A percentile compares a stretch with the other conserved stretches of the same genome.
Conservation (phyloP, 2,888 invertebrate species). For the Drosophila barbarae region DNA sequence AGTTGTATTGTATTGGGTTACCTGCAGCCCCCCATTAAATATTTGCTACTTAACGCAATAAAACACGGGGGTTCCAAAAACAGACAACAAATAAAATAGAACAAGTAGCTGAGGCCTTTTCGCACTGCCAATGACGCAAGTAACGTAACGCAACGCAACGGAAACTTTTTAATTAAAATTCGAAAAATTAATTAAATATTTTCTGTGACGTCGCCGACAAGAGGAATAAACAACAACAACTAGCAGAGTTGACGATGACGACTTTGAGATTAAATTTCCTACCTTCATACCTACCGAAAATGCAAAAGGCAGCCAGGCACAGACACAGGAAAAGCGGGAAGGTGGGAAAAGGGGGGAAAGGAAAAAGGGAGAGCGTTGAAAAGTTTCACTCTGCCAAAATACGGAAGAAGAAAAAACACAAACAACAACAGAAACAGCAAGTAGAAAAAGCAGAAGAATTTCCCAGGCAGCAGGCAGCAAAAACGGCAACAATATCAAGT, state of each 20-base stretch:
- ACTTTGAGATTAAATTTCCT: constrained; percentile 75
- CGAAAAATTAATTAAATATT: constrained; percentile 75
- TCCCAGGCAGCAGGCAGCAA: constrained; percentile 36
- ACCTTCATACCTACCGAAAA: constrained; percentile 68
- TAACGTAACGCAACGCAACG: constrained; percentile 47
- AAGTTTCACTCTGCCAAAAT: constrained; percentile 54
- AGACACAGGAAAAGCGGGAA: constrained; percentile 9
- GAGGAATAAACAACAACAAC: constrained; percentile 52
- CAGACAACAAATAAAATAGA: constrained; percentile 13
- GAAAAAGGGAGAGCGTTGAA: constrained; percentile 47
- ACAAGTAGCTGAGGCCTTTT: constrained; percentile 39
- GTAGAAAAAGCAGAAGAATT: constrained; percentile 31
- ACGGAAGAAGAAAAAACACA: constrained; percentile 13
- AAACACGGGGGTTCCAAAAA: constrained; percentile 35
- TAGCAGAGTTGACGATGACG: constrained; percentile 65
- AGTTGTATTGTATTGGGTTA: constrained; percentile 30
- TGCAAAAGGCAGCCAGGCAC: constrained; percentile 52
- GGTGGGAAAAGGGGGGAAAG: constrained; percentile 2
- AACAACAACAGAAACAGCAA: constrained; percentile 18
- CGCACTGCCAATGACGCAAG: constrained; percentile 29
- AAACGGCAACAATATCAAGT: constrained; percentile 69
- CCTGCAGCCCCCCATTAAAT: constrained; percentile 49
- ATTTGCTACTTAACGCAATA: constrained; percentile 62
- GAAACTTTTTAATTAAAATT: constrained; percentile 74
- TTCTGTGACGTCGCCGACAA: constrained; percentile 66